Conservation (phyloP, 1,140 invertebrate genomes). For the Tetragnatha versicolor region DNA sequence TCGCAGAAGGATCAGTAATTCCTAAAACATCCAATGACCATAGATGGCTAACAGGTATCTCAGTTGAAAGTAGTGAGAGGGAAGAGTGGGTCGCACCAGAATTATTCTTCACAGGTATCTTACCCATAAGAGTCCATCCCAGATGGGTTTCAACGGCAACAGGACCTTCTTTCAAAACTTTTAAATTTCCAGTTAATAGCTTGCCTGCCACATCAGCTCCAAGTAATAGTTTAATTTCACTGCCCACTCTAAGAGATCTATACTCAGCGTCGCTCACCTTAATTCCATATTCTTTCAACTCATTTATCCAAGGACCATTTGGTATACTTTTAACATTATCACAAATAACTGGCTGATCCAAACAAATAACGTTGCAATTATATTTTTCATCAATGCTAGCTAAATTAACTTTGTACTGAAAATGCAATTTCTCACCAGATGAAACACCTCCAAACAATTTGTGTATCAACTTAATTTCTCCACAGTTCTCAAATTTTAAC, state of each 20-base stretch:
- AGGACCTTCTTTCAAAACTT: neutral
- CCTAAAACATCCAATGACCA: constrained; percentile 3
- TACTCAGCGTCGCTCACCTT: neutral
- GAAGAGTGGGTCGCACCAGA: neutral
- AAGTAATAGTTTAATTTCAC: neutral
- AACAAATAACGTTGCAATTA: neutral
- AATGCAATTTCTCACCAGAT: neutral
- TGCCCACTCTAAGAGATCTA: neutral
- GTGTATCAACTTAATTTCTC: neutral
- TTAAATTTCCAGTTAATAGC: neutral
- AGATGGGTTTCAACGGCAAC: neutral
- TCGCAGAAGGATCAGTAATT: neutral
- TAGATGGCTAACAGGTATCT: neutral
- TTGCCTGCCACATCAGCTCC: neutral
- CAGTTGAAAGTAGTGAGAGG: neutral
- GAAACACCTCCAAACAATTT: neutral
- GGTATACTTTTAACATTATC: neutral
- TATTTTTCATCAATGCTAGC: neutral
- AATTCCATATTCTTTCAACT: neutral
- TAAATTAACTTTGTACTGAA: neutral
- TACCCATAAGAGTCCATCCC: constrained; percentile 1
- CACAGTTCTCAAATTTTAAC: neutral
- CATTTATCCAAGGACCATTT: neutral
- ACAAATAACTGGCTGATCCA: neutral
- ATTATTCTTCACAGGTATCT: neutral